Evolutionary conservation across 2,113 vertebrate genomes (phyloP).

Genomic region (Leucopsar rothschildi): DNA sequence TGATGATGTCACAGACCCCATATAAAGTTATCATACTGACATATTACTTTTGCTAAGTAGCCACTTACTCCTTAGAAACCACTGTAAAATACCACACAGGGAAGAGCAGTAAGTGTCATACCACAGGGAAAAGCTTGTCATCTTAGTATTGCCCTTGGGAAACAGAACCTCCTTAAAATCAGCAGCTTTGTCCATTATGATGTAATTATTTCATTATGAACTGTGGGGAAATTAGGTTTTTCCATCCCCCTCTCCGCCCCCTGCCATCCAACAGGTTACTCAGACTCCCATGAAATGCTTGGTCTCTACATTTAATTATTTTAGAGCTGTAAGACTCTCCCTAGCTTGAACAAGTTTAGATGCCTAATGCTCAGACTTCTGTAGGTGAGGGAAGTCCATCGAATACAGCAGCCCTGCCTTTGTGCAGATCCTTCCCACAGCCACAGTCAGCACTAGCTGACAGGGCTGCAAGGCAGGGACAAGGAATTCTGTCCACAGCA

Average conservation of each 20-base stretch:
- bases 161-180: not conserved
- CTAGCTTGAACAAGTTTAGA: not conserved
- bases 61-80: not conserved
- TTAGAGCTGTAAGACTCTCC: not conserved
- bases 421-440: not conserved
- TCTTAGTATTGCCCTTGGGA: not conserved
- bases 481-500: not conserved
- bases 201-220: not conserved
- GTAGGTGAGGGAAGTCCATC: not conserved
- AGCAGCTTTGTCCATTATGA: not conserved
- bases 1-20: not conserved
- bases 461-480: not conserved
- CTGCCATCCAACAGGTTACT: accelerated
- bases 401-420: not conserved
- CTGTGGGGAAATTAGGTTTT: not conserved
- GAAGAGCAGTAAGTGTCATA: not conserved
- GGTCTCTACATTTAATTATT: not conserved
- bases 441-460: not conserved
- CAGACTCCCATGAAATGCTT: not conserved
- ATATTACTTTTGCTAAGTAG: not conserved
- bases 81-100: not conserved
- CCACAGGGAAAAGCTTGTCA: not conserved
- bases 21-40: not conserved
- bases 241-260: accelerated
- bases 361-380: not conserved